Base-by-base conservation (phyloP, 2,797 vertebrate genomes). In the Leucoraja ocellata region DNA sequence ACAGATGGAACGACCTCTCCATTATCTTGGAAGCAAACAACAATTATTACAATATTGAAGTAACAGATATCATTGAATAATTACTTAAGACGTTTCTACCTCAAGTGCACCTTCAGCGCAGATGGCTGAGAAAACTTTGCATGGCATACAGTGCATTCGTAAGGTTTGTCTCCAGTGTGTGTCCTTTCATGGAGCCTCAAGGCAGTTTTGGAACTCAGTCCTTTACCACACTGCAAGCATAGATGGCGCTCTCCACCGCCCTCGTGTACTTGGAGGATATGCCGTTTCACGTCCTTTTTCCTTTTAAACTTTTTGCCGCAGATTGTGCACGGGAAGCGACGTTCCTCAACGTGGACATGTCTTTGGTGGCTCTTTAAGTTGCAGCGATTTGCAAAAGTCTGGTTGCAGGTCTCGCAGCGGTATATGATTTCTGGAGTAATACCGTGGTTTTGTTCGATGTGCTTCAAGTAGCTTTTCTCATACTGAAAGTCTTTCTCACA, bases 291-390 rank as follows among this genome's bases (percentile, higher is more conserved):
- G 1, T 99, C 97, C 96, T 99, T 99, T 96, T 98, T 98, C 93
- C 99, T 96, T 95, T 99, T 99, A 95, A 99, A 99, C 95, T 97
- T 97, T 96, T 99, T 99, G 13, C 95, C 93, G 94, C 99, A 99
- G 93, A 98, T 95, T 54, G 97, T 96, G 6, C 99, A 99, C 0
- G 97, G 94, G 94, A 98, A 99, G 77, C 97, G 98, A 68, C 99
- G 97, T 95, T 99, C 98, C 0, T 96, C 98, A 88, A 96, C 99
- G 96, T 99, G 99, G n/a, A 99, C 99, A 0, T 99, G 98, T 76
- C 97, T 97, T 94, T 99, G 97, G 21, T 99, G 99, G 96, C 98
- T 97, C 96, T 98, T 98, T 81, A 99, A 96, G 96, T 99, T 99
- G 96, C 98, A 98, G 93, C 98, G 97, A 96, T 99, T 99, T 54